Evolutionary conservation across 2,113 vertebrate genomes (phyloP), one percentile per base, ranked within the genome.

Genomic region (Salvelinus alpinus): DNA sequence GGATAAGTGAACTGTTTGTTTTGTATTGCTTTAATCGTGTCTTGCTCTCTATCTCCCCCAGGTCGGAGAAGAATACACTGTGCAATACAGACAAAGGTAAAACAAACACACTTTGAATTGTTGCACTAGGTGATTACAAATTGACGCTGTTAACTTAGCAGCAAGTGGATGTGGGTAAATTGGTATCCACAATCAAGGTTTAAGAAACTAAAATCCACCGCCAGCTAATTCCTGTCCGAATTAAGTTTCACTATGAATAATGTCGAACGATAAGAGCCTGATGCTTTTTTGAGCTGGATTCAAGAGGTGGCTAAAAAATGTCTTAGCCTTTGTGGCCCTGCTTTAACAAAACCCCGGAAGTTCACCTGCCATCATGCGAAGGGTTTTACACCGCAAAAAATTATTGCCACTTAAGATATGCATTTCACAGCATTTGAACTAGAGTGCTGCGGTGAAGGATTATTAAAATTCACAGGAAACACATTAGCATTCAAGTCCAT

Each of bases 31-130:
- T 29, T 8, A 14, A 44, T 22, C 5, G 16, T 16, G 57, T 70
- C 27, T 38, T 64, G 62, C 13, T 66, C 24, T 69, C 60, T 76
- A 24, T 57, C 31, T 65, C 62, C 71, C 44, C 77, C 16, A 87
- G 85, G 72, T 72, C 77, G 62, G 78, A 85, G 62, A 71, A 70
- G 72, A 72, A 75, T 69, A 25, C 79, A 64, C 18, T 69, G 11
- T 75, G 64, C 54, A 60, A 51, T 72, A 68, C 72, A 59, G 72
- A 38, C 31, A 54, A 77, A 84, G 85, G 85, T 86, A 82, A 82
- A 65, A 27, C 64, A 31, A 69, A n/a, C 64, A 5, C 16, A 8
- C 27, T n/a, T 34, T 38, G 6, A 16, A 62, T 38, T 34, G 29
- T 16, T 68, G 38, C 4, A 66, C 64, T 29, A 66, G 64, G n/a